Evolutionary conservation across 2,888 invertebrate species (phyloP).

Genomic region (Platycnemis pennipes): DNA sequence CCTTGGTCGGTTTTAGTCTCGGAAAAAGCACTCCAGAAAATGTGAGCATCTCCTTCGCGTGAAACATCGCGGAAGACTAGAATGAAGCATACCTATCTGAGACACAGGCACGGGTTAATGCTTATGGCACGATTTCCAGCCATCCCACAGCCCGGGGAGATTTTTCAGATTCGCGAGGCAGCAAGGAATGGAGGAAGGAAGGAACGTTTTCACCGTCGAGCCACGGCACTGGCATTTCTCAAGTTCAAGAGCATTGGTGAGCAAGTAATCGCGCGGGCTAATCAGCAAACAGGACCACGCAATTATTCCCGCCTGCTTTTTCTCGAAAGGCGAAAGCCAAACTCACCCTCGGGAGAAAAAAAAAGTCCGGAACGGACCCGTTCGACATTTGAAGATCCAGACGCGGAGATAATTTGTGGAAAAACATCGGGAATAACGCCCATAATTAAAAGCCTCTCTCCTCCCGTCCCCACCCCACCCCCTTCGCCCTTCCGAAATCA

Average conservation of each 20-base stretch:
- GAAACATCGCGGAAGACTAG: neutral
- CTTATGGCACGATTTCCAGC: neutral
- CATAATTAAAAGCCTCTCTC: conserved; percentile 66
- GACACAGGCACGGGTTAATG: neutral
- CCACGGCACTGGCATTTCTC: neutral
- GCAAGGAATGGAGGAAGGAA: neutral
- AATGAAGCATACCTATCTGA: neutral
- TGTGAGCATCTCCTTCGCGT: neutral
- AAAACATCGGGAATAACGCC: conserved; percentile 63
- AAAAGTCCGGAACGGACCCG: neutral
- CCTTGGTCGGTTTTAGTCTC: neutral
- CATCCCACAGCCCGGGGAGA: neutral
- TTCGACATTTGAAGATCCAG: neutral
- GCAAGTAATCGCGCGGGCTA: conserved; percentile 13
- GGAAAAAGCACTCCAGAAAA: neutral
- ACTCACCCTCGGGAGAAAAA: neutral
- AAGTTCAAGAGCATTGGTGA: conserved; percentile 3
- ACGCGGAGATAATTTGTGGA: conserved; percentile 53
- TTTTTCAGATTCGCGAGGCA: neutral
- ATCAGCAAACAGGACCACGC: conserved; percentile 63
- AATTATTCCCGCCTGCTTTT: conserved; percentile 46
- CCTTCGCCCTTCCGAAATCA: neutral
- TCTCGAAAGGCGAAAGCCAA: neutral
- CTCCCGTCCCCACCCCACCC: too few relatives aligned
- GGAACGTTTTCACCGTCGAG: neutral